Evolutionary conservation across 2,113 vertebrate genomes (phyloP).

Genomic region (Tiliqua scincoides): DNA sequence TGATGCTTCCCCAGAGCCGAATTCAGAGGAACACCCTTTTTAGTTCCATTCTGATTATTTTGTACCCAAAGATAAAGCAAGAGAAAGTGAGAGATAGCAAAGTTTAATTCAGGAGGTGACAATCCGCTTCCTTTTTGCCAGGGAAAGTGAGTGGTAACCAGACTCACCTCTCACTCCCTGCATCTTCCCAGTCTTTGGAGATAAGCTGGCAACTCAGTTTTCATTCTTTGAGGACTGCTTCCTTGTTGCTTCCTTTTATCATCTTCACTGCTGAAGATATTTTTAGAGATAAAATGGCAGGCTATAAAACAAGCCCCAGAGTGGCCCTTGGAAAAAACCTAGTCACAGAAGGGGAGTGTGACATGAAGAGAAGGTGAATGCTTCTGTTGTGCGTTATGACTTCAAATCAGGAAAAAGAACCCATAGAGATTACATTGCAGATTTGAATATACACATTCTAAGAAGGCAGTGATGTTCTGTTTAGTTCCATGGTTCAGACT

Average conservation of each 20-base stretch:
- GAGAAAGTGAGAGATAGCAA: background rate
- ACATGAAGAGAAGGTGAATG: background rate
- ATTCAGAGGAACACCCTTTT: background rate
- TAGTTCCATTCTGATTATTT: background rate
- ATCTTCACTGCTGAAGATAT: background rate
- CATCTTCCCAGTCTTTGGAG: background rate
- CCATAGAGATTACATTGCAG: background rate
- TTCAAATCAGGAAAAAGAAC: background rate
- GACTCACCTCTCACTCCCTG: background rate
- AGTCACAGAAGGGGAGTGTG: background rate
- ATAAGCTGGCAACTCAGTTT: background rate
- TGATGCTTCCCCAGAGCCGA: background rate
- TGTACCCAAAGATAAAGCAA: background rate
- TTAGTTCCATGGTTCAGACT: no score
- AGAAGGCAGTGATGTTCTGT: background rate
- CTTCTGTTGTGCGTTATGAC: background rate
- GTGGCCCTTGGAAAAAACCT: background rate
- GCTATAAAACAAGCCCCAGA: background rate
- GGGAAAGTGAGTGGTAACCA: background rate
- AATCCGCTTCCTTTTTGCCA: background rate
- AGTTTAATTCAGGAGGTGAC: background rate
- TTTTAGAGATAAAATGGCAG: background rate
- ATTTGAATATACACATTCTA: no score
- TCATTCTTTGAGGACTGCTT: background rate
- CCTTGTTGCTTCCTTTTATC: background rate